Base-by-base conservation (phyloP, 2,797 vertebrate species). In the Gallinago solitaria region DNA sequence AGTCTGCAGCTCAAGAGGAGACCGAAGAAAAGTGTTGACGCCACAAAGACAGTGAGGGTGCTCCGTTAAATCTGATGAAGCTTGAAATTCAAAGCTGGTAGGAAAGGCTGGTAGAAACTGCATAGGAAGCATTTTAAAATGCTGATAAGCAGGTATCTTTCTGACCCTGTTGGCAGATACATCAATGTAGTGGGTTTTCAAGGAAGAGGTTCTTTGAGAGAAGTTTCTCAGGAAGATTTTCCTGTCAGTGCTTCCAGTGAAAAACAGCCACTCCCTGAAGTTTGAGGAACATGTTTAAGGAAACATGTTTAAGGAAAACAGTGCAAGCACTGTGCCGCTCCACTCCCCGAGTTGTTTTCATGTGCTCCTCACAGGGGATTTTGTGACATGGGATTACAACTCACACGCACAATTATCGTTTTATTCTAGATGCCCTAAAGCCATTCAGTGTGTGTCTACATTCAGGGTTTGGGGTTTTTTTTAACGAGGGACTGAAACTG, bases 1-100 rank as follows among this genome's bases (percentile, higher is more conserved):
- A 81, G 20, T 23, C 47, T 39, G 60, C 67, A 60, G 47, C 76
- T 91, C 35, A 30, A 67, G 78, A 79, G 23, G 18, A 75, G 65
- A 80, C 43, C 0, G 4, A 75, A 56, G 59, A n/a, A 79, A 94
- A 93, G 48, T 17, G 70, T 82, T 53, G 70, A 86, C n/a, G 19
- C 77, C 45, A 74, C 51, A 76, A 73, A 94, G 74, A 47, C 28
- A 48, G 35, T 27, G 2, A 5, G 0, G 0, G 21, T 67, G 47
- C 67, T 82, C 83, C 51, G 50, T 93, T 90, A 76, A 94, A 82
- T 53, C 85, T 64, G 35, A 87, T 76, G 91, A 90, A 90, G 83
- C 74, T 41, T 96, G 93, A 96, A 95, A 93, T 87, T 87, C 80
- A 81, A 91, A 94, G 77, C 77, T 80, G 43, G 18, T 60, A 10